Percentiles rank a stretch among this genome's conserved stretches.
These are phyloP conservation scores for Catharus ustulatus DNA, from an alignment of 2,797 vertebrate genomes.

Conservation along the genomic window DNA sequence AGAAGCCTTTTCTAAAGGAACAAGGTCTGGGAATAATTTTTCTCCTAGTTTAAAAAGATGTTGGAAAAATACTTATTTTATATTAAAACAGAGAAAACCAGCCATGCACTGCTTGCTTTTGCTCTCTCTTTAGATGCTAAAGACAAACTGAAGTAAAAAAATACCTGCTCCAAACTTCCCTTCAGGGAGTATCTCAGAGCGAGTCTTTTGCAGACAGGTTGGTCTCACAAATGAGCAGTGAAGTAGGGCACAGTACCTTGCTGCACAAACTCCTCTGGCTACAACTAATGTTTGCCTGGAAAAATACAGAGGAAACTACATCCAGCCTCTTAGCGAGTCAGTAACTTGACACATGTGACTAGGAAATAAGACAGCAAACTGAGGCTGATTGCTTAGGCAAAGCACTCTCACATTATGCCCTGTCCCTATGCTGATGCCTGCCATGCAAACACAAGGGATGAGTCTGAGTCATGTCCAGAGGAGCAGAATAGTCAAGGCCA, in stretches of 20 bases:
- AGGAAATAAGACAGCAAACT: neutral
- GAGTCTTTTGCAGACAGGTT: neutral
- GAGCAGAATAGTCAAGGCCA: neutral
- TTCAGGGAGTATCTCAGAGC: accelerated
- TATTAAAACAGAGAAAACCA: slow-evolving; percentile 43
- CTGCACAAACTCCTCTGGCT: neutral
- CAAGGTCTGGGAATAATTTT: neutral
- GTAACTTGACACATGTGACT: slow-evolving; percentile 22
- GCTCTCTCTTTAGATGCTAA: neutral
- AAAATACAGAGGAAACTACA: slow-evolving; percentile 54
- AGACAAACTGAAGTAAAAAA: neutral
- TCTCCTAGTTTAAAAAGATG: neutral
- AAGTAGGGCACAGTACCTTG: neutral
- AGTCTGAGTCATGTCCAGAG: neutral
- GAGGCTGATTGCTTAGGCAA: neutral
- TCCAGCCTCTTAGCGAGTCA: slow-evolving; percentile 10
- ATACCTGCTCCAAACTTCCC: neutral
- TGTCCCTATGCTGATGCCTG: accelerated
- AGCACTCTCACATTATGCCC: neutral
- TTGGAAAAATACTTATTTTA: slow-evolving; percentile 38
- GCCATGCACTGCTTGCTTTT: neutral
- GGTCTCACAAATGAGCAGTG: neutral
- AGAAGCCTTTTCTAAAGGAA: neutral
- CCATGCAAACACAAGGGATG: neutral
- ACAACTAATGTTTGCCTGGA: neutral